These are phyloP conservation scores for Belonocnema kinseyi DNA, from an alignment of 1,140 invertebrate genomes.

Conservation along the genomic window DNA sequence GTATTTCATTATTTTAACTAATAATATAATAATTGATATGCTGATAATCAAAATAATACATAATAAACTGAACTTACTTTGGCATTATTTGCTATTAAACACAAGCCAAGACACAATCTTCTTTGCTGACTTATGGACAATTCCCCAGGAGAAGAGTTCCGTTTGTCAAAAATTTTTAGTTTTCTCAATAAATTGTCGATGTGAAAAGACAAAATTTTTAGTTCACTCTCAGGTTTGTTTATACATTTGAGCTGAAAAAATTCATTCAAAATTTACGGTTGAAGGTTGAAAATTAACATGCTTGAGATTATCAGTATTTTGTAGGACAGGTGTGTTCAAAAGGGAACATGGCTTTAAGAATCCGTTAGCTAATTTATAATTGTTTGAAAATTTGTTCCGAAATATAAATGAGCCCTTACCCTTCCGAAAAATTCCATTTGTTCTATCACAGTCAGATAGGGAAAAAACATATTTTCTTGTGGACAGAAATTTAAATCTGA, in stretches of 20 bases:
- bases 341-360: too few relatives aligned
- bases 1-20: neutral
- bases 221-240: constrained; percentile 54
- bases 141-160: constrained; percentile 75
- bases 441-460: constrained; percentile 91
- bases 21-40: neutral
- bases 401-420: constrained; percentile 68
- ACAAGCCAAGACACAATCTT: constrained; percentile 82
- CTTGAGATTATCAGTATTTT: constrained; percentile 19
- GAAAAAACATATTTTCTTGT: constrained; percentile 96
- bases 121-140: constrained; percentile 85
- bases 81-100: constrained; percentile 77
- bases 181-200: constrained; percentile 74
- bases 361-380: too few relatives aligned
- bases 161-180: constrained; percentile 79
- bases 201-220: constrained; percentile 51
- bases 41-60: too few relatives aligned
- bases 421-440: constrained; percentile 92
- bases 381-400: too few relatives aligned
- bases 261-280: constrained; percentile 21
- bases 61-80: constrained; percentile 54
- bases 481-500: constrained; percentile 88
- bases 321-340: neutral
- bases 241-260: constrained; percentile 63
- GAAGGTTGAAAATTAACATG: constrained; percentile 20